These are phyloP conservation scores for Aphaenogaster ashmeadi DNA, from an alignment of 1,140 invertebrate species.

Conservation along the genomic window DNA sequence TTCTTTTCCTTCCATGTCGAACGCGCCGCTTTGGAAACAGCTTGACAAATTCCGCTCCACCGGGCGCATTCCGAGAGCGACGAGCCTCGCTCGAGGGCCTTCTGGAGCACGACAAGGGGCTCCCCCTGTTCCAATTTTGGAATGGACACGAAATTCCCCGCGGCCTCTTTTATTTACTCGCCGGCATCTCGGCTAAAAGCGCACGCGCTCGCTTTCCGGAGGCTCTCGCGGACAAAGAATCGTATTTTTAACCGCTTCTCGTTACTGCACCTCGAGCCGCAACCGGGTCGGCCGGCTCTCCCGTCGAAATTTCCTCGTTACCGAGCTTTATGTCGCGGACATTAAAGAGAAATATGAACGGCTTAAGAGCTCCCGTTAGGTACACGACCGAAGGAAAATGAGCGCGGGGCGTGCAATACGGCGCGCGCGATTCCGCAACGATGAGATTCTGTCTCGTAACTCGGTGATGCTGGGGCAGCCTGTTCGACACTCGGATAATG, in stretches of 20 bases:
- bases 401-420: constrained; percentile 46
- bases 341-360: constrained; percentile 70
- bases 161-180: constrained; percentile 43
- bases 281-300: constrained; percentile 7
- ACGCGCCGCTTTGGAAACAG: background rate
- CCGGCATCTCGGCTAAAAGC: constrained; percentile 51
- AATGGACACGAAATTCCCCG: constrained; percentile 61
- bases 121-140: constrained; percentile 70
- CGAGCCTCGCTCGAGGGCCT: background rate
- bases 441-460: constrained; percentile 46
- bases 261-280: constrained; percentile 56
- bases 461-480: background rate
- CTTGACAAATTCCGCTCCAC: constrained; percentile 7
- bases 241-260: constrained; percentile 75
- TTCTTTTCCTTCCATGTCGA: background rate
- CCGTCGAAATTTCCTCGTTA: constrained; percentile 58
- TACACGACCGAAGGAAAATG: constrained; percentile 58
- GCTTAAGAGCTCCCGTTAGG: constrained; percentile 55
- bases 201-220: constrained; percentile 17
- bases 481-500: constrained; percentile 35
- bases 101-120: background rate
- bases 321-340: constrained; percentile 59
- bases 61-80: constrained; percentile 16
- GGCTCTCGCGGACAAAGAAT: constrained; percentile 69
- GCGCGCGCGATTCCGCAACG: constrained; percentile 38